Percentiles rank a stretch among this genome's conserved stretches.
phyloP scores from a whole-genome alignment of 1,140 invertebrate genomes.

The Drosophila serrata region DNA sequence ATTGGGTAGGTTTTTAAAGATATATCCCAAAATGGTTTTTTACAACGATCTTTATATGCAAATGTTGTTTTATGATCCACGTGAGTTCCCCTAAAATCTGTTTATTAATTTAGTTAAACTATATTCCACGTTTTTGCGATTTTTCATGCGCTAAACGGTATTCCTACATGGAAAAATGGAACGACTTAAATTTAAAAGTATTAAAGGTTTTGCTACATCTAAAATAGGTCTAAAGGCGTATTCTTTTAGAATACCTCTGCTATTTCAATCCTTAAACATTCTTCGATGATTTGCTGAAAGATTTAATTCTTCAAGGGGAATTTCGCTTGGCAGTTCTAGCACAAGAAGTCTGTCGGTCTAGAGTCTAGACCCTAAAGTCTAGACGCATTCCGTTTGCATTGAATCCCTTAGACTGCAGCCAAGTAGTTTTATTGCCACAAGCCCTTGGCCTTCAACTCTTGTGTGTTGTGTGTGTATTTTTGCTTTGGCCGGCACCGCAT shows the following conservation, averaged over 20 bases:
- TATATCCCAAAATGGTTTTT: neutral
- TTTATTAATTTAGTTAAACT: neutral
- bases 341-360: neutral
- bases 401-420: conserved; percentile 9
- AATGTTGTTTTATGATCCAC: neutral
- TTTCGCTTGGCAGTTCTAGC: conserved; percentile 5
- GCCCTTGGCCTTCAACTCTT: conserved; percentile 49
- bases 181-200: no score
- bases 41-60: neutral
- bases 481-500: conserved; percentile 19
- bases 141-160: neutral
- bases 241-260: neutral
- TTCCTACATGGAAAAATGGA: neutral
- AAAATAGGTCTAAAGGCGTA: neutral
- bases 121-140: neutral
- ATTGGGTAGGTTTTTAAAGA: neutral
- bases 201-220: no score
- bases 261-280: neutral
- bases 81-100: neutral
- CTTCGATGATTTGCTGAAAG: neutral
- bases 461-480: conserved; percentile 8
- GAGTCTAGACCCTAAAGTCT: conserved; percentile 17
- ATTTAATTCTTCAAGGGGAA: neutral
- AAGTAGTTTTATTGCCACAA: conserved; percentile 28
- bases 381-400: conserved; percentile 35